Evolutionary conservation across 1,140 invertebrate genomes (phyloP), one percentile per base, ranked within the genome.

Genomic region (Nymphalis io): DNA sequence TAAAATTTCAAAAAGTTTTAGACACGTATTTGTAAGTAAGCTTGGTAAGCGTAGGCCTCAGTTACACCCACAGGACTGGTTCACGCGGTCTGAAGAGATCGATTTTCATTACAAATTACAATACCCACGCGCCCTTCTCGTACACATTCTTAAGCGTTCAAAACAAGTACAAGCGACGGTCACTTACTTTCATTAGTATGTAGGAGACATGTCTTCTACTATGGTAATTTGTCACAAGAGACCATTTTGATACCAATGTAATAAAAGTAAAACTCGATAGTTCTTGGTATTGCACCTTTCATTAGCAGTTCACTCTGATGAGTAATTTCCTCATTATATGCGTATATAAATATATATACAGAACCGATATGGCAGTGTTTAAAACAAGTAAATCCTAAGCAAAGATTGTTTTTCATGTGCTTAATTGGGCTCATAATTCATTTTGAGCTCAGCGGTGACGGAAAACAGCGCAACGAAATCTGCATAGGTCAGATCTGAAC

Each of bases 101-200:
- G 84, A 87, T 91, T 89, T 91, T 89, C 83, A 88, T 88, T 89
- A 89, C 84, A 88, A 89, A 85, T 88, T 87, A 84, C 80, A 87
- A 68, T 73, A 55, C 85, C 88, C 76, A 87, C 88, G 83, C 86
- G 60, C 73, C 76, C 76, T 81, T 84, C 71, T 79, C 73, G 75
- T 76, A 77, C 33, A 15, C 40, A 64, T 63, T 64, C 61, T 70
- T 63, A 10, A 27, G 33, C 60, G 68, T 65, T 61, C 48, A 53
- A 27, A 64, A 33, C 38, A 60, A 53, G 33, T 67, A 62, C 64
- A 60, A 64, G 44, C 44, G 74, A 79, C 72, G 79, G 76, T 81
- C 77, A 78, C 79, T 74, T 72, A 75, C 74, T 82, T 70, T 81
- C 72, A 79, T 71, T 80, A 69, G 61, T 58, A 77, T 78, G 6